Base-by-base conservation (phyloP, 2,888 invertebrate genomes). In the Limnephilus lunatus region DNA sequence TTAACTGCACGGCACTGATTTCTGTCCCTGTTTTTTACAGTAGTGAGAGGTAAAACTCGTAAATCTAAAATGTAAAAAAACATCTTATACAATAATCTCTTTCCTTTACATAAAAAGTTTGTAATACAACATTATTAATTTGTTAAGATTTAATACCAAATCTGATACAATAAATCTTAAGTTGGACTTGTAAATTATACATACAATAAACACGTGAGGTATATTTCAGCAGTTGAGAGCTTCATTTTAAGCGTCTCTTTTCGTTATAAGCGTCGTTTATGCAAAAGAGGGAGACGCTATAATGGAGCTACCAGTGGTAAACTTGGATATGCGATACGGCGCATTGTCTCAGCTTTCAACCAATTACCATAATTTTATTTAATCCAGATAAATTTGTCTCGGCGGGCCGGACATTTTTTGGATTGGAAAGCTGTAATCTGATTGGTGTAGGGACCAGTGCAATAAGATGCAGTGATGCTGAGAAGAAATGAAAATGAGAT, bases 341-440 rank as follows among this genome's bases (percentile, higher is more conserved):
- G 9, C 25, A 68, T 68, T 68, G 68, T 68, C 68, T 82, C 32
- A 31, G 82, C 12, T 82, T 82, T 82, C 82, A 32, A 32, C 31
- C 82, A 82, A 82, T 82, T 31, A 82, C 14, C 82, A 82, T 82
- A 82, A 32, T 82, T 82, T 82, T 32, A 32, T 31, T 82, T 82
- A 82, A 82, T 82, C 82, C 82, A 82, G 32, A 82, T 82, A 82
- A 82, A 82, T 82, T 82, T 32, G 82, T 82, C 82, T 82, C 31
- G 31, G 15, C 82, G 82, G 4, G 32, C 31, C 82, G 82, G 82
- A 82, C 31, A 32, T 31, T 31, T 82, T 32, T 15, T 31, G 82
- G 14, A 82, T 32, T 82, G 31, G 82, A 82, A 82, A 82, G 82
- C 82, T 15, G 82, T 32, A 32, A 82, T 82, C 82, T 82, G 82